Evolutionary conservation across 2,888 invertebrate genomes (phyloP).

Genomic region (Mythimna albipuncta): DNA sequence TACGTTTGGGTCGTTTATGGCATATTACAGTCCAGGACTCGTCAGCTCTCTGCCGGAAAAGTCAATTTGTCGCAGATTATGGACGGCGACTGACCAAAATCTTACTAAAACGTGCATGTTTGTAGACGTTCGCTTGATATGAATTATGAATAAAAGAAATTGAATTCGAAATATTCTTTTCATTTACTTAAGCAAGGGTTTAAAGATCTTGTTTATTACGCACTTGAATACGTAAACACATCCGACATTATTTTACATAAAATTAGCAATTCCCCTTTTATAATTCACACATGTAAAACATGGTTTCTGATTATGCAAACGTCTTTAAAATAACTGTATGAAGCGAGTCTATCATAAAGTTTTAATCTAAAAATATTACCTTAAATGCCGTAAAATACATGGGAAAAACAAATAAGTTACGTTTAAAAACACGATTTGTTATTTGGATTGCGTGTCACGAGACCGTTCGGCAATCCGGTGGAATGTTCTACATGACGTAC

Average conservation of each 20-base stretch:
- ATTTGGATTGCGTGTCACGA: slow-evolving; percentile 74
- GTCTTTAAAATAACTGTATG: slow-evolving; percentile 49
- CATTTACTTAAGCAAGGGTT: slow-evolving; percentile 11
- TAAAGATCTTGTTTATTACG: slow-evolving; percentile 33
- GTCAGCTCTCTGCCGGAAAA: slow-evolving; percentile 87
- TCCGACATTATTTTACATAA: slow-evolving; percentile 25
- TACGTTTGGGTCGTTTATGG: slow-evolving; percentile 89
- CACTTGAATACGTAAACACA: slow-evolving; percentile 26
- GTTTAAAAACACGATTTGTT: slow-evolving; percentile 70
- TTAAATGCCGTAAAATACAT: slow-evolving; percentile 63
- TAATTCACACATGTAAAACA: slow-evolving; percentile 38
- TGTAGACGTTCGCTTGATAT: slow-evolving; percentile 76
- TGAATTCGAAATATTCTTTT: slow-evolving; percentile 42
- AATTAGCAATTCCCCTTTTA: slow-evolving; percentile 28
- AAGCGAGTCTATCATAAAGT: slow-evolving; percentile 42
- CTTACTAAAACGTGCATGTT: slow-evolving; percentile 82
- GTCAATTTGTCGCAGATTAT: slow-evolving; percentile 89
- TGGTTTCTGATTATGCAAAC: slow-evolving; percentile 42
- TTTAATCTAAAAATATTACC: slow-evolving; percentile 54
- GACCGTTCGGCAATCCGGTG: slow-evolving; percentile 73
- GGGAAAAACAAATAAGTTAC: slow-evolving; percentile 65
- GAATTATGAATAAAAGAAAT: slow-evolving; percentile 74
- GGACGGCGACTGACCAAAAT: slow-evolving; percentile 73
- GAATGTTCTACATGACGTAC: slow-evolving; percentile 71
- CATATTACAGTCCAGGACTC: slow-evolving; percentile 86